phyloP scores from a whole-genome alignment of 1,140 invertebrate genomes.

The Drosophila ficusphila region DNA sequence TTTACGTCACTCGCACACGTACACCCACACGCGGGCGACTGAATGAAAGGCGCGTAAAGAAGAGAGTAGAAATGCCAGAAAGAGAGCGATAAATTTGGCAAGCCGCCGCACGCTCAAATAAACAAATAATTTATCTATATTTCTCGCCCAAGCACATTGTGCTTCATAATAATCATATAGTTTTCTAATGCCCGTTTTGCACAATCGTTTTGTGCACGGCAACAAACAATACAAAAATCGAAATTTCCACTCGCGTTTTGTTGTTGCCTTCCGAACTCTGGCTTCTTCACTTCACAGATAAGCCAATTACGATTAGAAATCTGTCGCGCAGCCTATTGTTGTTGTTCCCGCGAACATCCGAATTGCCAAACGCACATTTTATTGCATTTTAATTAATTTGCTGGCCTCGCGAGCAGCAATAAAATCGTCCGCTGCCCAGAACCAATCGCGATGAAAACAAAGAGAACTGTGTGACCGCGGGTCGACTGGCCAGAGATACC shows the following conservation, averaged over 20 bases:
- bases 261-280: conserved; percentile 6
- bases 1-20: conserved; percentile 64
- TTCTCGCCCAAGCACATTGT: neutral
- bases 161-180: neutral
- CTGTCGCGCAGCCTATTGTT: conserved; percentile 7
- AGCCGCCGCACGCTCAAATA: conserved; percentile 27
- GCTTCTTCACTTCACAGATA: conserved; percentile 11
- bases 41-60: conserved; percentile 54
- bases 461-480: neutral
- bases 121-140: conserved; percentile 40
- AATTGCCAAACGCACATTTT: conserved; percentile 29
- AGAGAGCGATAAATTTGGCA: conserved; percentile 27
- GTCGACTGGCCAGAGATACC: no score
- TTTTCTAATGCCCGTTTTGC: conserved; percentile 23
- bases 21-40: conserved; percentile 16
- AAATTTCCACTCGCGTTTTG: conserved; percentile 66
- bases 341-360: neutral
- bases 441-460: conserved; percentile 20
- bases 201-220: conserved; percentile 1
- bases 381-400: conserved; percentile 20
- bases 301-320: conserved; percentile 4
- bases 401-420: neutral
- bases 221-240: conserved; percentile 63
- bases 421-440: conserved; percentile 6
- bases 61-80: conserved; percentile 32